Conservation (phyloP, 2,888 invertebrate species). For the Andrena trimmerana region DNA sequence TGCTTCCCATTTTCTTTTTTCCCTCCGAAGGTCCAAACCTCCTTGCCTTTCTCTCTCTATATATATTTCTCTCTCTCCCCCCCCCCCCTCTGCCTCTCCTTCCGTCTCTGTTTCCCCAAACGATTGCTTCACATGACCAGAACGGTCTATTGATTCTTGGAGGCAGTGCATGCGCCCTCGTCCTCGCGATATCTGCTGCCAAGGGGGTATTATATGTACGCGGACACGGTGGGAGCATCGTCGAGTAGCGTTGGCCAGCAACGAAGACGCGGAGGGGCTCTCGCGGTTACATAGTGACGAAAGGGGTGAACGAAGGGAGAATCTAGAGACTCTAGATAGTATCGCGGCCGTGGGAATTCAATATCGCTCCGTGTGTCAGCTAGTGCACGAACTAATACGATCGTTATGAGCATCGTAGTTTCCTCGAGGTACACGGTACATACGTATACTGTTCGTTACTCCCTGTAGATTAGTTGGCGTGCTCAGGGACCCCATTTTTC, state of each 20-base stretch:
- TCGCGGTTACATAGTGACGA: slow-evolving; percentile 1
- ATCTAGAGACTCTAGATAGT: slow-evolving; percentile 10
- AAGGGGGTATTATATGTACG: slow-evolving; percentile 63
- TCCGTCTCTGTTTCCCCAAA: slow-evolving; percentile 27
- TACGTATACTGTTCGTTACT: neutral
- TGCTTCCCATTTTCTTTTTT: slow-evolving; percentile 7
- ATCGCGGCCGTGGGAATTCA: slow-evolving; percentile 46
- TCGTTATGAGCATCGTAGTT: slow-evolving; percentile 49
- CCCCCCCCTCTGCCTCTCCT: slow-evolving; percentile 32
- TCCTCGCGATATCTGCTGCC: slow-evolving; percentile 74
- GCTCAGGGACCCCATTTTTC: neutral
- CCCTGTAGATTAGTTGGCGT: neutral
- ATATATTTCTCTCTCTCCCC: slow-evolving; percentile 32
- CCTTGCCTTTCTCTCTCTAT: neutral
- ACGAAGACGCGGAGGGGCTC: slow-evolving; percentile 33
- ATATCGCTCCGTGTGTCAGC: slow-evolving; percentile 56
- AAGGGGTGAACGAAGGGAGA: slow-evolving; percentile 30
- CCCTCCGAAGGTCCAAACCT: neutral
- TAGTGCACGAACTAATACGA: slow-evolving; percentile 40
- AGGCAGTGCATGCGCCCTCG: slow-evolving; percentile 82
- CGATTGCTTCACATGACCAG: slow-evolving; percentile 79
- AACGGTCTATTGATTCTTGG: slow-evolving; percentile 81
- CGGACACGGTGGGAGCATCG: slow-evolving; percentile 48
- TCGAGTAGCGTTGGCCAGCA: slow-evolving; percentile 51
- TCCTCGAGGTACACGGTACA: slow-evolving; percentile 46